These are phyloP conservation scores for Tiaroga cobitis DNA, from an alignment of 2,797 vertebrate genomes.

Conservation along the genomic window DNA sequence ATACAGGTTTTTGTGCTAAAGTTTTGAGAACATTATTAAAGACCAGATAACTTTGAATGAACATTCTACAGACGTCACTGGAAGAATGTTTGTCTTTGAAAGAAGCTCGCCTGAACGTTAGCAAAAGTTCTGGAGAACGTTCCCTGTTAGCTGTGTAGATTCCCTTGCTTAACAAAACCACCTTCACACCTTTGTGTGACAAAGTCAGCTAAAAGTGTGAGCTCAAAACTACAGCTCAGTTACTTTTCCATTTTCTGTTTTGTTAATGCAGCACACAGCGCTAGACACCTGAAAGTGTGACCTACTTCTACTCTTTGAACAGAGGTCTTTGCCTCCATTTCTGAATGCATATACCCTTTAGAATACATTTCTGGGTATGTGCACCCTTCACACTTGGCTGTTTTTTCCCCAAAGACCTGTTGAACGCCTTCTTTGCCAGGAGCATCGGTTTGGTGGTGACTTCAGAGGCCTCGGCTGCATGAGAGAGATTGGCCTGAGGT, in stretches of 20 bases:
- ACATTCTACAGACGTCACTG: background rate
- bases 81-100: background rate
- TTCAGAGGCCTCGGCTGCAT: slow-evolving; percentile 14
- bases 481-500: slow-evolving; percentile 46
- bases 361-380: slow-evolving; percentile 13
- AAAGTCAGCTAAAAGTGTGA: slow-evolving; percentile 33
- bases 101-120: background rate
- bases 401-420: slow-evolving; percentile 28
- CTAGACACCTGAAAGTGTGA: slow-evolving; percentile 48
- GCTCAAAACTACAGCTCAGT: slow-evolving; percentile 29
- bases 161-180: slow-evolving; percentile 2
- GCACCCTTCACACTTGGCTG: background rate
- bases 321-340: background rate
- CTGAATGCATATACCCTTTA: background rate
- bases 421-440: slow-evolving; percentile 36
- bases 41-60: background rate
- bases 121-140: background rate
- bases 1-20: too few species aligned
- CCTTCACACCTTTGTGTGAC: slow-evolving; percentile 25
- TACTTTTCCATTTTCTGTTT: slow-evolving; percentile 13
- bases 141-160: background rate
- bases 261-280: slow-evolving; percentile 24
- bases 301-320: slow-evolving; percentile 59
- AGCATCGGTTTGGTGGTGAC: slow-evolving; percentile 45
- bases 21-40: background rate